A percentile compares a stretch with the other conserved stretches of the same genome.
phyloP scores from a whole-genome alignment of 2,888 invertebrate genomes.

The Xestoiulus laeticollis region DNA sequence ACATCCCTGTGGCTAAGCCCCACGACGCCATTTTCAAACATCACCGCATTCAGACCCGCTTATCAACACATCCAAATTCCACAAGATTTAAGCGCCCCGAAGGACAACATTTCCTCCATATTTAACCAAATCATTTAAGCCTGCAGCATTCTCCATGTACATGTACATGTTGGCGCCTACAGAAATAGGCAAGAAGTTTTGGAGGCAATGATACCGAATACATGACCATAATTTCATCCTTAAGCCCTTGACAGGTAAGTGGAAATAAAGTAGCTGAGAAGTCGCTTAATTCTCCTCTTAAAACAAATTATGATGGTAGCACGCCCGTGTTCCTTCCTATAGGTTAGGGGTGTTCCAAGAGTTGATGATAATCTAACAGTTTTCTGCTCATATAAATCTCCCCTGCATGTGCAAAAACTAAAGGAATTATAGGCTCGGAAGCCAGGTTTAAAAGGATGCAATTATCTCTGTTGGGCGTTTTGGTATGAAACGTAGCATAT shows the following conservation, averaged over 20 bases:
- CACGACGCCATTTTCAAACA: background rate
- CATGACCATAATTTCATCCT: constrained; percentile 1
- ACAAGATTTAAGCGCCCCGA: background rate
- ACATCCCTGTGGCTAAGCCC: background rate
- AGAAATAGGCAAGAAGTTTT: background rate
- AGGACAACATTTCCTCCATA: background rate
- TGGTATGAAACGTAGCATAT: background rate
- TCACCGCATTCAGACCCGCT: too few species aligned
- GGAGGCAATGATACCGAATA: background rate
- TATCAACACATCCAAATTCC: background rate
- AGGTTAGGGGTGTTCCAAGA: background rate
- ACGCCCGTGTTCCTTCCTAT: background rate
- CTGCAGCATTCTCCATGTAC: background rate
- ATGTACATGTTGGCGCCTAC: background rate
- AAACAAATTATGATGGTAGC: background rate
- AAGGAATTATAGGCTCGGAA: constrained; percentile 1
- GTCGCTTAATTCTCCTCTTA: background rate
- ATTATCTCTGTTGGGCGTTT: constrained; percentile 1
- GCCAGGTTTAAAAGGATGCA: background rate
- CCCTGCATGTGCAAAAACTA: background rate
- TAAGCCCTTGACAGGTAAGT: constrained; percentile 9
- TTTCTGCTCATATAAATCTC: constrained; percentile 1
- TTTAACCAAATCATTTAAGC: background rate
- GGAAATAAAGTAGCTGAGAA: background rate
- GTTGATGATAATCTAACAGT: background rate